Percentiles rank a stretch among this genome's conserved stretches.
Conservation (phyloP, 1,140 invertebrate genomes). For the Leguminivora glycinivorella region DNA sequence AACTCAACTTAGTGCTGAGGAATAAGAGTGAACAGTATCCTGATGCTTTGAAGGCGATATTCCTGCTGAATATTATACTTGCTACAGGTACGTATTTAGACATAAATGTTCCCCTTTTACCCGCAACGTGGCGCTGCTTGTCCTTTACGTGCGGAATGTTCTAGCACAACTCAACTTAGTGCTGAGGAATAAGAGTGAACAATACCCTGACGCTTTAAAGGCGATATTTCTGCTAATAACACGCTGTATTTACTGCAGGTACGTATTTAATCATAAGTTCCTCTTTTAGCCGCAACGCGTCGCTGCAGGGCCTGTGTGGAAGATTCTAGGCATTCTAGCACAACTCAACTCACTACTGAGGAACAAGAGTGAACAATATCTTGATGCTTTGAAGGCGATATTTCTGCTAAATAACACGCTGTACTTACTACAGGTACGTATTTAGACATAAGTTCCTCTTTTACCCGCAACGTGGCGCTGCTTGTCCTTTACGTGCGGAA, state of each 20-base stretch:
- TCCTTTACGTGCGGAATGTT: slow-evolving; percentile 84
- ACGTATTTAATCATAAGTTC: too few relatives aligned
- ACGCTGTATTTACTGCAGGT: slow-evolving; percentile 93
- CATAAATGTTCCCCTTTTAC: too few relatives aligned
- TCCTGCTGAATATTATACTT: slow-evolving; percentile 96
- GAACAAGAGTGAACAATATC: slow-evolving; percentile 92
- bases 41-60: slow-evolving; percentile 90
- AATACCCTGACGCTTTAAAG: slow-evolving; percentile 89
- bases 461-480: slow-evolving; percentile 56
- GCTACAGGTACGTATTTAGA: slow-evolving; percentile 80
- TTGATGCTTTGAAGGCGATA: slow-evolving; percentile 89
- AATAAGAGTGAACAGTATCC: slow-evolving; percentile 92
- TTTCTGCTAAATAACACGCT: slow-evolving; percentile 96
- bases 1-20: slow-evolving; percentile 90
- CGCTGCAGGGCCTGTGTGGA: slow-evolving; percentile 78
- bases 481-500: slow-evolving; percentile 81
- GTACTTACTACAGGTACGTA: slow-evolving; percentile 87
- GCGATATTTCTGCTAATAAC: slow-evolving; percentile 94
- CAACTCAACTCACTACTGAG: slow-evolving; percentile 91
- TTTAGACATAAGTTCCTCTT: too few relatives aligned
- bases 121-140: slow-evolving; percentile 59
- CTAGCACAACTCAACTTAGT: slow-evolving; percentile 91
- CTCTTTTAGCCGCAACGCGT: slow-evolving; percentile 56
- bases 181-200: slow-evolving; percentile 91
- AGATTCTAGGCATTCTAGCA: slow-evolving; percentile 91